Evolutionary conservation across 2,888 invertebrate genomes (phyloP), one percentile per base, ranked within the genome.

Genomic region (Pheosia tremula): DNA sequence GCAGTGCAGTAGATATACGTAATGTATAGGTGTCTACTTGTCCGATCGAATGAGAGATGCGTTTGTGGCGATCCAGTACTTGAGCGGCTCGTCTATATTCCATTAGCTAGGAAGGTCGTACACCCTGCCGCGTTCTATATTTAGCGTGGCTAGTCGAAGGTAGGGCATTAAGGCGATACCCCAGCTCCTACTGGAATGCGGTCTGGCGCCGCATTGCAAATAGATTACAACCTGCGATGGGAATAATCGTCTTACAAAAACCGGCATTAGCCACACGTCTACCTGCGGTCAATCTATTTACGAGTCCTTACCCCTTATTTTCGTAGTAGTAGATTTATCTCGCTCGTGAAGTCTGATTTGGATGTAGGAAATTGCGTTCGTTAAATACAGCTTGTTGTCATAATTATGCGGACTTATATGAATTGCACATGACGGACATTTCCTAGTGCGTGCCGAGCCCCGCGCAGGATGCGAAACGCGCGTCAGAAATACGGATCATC

Each of bases 131-230:
- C 66, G 66, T 76, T 81, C 87, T 91, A 91, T 91, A 87, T 88
- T 86, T 91, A 91, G 79, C 76, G 57, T 66, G 9, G 11, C 81
- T 81, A 78, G 78, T 68, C 79, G 70, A 79, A 86, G 88, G 82
- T 86, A 86, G 84, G 86, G 82, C 84, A 89, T 87, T 88, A 89
- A 88, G 85, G 80, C 82, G 82, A 83, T 87, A 87, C 87, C 83
- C 88, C 84, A 83, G 86, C 81, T 90, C 88, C 88, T 83, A 75
- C 69, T 77, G 89, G 92, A 93, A 93, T 93, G 93, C 83, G 79
- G 92, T 91, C 84, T 85, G 91, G 90, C 91, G 92, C 90, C 90
- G 79, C 73, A 78, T 87, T 80, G 77, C 72, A 87, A 90, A 90
- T 92, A 91, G 89, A 89, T 83, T 83, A 82, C 79, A 74, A 79